Conservation (phyloP, 2,113 vertebrate genomes). For the Pao palembangensis region DNA sequence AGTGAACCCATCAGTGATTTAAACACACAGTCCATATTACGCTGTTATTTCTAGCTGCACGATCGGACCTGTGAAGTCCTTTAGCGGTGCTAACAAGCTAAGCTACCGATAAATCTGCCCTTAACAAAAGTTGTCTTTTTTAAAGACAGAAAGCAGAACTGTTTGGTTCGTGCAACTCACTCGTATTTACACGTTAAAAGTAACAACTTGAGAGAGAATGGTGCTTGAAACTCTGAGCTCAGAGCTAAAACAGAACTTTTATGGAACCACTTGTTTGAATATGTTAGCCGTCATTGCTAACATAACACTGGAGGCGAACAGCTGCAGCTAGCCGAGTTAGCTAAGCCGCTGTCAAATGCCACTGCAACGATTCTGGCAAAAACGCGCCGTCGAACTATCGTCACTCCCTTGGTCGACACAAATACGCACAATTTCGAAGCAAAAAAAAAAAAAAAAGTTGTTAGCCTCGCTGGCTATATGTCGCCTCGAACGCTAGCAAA, state of each 20-base stretch:
- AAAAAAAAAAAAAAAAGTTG: constrained; percentile 2
- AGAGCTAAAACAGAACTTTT: constrained; percentile 3
- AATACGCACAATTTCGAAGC: not conserved
- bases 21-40: not conserved
- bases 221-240: not conserved
- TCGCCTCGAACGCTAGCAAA: constrained; percentile 21
- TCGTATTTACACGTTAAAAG: not conserved
- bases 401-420: constrained; percentile 2
- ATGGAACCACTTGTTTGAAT: constrained; percentile 62
- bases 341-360: constrained; percentile 38
- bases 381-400: no score
- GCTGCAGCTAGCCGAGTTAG: constrained; percentile 42
- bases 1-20: constrained; percentile 27
- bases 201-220: not conserved
- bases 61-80: not conserved
- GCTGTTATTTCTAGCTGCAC: not conserved
- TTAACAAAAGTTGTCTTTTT: constrained; percentile 29
- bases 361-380: not conserved
- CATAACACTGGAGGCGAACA: constrained; percentile 11
- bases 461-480: constrained; percentile 17
- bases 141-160: not conserved
- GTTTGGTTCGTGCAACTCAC: not conserved
- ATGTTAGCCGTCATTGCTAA: constrained; percentile 56
- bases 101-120: constrained; percentile 36
- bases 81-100: constrained; percentile 21